Conservation (phyloP, 2,888 invertebrate genomes). For the Blastobasis adustella region DNA sequence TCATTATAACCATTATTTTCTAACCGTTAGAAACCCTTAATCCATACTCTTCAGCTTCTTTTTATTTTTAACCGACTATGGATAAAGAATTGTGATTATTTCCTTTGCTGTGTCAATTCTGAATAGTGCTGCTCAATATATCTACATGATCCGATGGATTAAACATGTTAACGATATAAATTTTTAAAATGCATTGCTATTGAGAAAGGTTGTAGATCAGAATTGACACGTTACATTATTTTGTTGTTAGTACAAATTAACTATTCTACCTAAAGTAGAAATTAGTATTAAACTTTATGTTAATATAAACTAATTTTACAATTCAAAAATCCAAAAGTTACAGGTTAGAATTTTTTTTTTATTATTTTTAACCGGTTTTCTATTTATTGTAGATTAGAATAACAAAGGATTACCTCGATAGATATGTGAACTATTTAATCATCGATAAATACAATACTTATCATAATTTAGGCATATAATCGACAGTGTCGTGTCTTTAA, state of each 20-base stretch:
- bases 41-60: conserved; percentile 2
- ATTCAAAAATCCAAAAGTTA: conserved; percentile 1
- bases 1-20: background rate
- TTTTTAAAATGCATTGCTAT: too few relatives aligned
- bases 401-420: conserved; percentile 19
- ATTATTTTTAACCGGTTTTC: background rate
- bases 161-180: too few relatives aligned
- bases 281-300: conserved; percentile 27
- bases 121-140: too few relatives aligned
- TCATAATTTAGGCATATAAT: background rate
- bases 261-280: conserved; percentile 29
- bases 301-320: conserved; percentile 12
- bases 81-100: conserved; percentile 11
- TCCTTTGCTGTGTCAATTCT: too few relatives aligned
- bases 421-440: conserved; percentile 22
- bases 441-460: conserved; percentile 9
- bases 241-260: conserved; percentile 32
- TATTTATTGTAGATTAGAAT: conserved; percentile 11
- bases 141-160: too few relatives aligned
- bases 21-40: background rate
- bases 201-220: too few relatives aligned
- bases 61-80: background rate
- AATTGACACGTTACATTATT: too few relatives aligned
- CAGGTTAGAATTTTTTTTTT: conserved; percentile 1
- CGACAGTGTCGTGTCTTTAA: background rate